Conservation (phyloP, 1,140 invertebrate species). For the Bicyclus anynana region DNA sequence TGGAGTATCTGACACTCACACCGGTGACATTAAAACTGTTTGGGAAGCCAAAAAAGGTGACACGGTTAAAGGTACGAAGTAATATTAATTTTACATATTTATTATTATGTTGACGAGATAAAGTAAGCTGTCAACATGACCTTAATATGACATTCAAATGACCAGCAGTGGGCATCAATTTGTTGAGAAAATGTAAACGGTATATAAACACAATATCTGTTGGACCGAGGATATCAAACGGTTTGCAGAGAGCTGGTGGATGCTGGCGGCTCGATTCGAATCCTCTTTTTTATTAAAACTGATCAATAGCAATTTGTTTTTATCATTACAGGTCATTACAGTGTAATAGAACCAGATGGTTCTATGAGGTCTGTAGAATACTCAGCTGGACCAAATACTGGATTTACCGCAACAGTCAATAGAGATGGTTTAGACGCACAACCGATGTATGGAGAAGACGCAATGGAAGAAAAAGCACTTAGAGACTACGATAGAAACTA, state of each 20-base stretch:
- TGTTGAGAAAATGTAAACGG: too few relatives aligned
- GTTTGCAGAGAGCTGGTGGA: too few relatives aligned
- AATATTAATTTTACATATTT: not conserved
- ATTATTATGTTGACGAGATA: not conserved
- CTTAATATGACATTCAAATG: too few relatives aligned
- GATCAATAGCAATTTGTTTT: constrained; percentile 10
- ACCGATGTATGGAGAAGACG: constrained; percentile 21
- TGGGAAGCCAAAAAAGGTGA: constrained; percentile 81
- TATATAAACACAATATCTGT: too few relatives aligned
- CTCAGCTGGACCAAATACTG: constrained; percentile 63
- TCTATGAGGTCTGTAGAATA: constrained; percentile 73
- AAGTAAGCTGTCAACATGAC: not conserved
- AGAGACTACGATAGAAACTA: constrained; percentile 57
- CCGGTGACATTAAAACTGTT: constrained; percentile 81
- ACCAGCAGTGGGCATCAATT: too few relatives aligned
- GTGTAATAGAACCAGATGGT: constrained; percentile 73
- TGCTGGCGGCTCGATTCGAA: too few relatives aligned
- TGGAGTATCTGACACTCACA: constrained; percentile 75
- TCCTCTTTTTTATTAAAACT: not conserved
- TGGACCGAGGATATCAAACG: too few relatives aligned
- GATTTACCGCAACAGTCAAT: constrained; percentile 58
- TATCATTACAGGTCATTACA: constrained; percentile 64
- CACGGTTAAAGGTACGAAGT: constrained; percentile 74
- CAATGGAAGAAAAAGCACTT: constrained; percentile 53
- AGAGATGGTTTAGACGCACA: constrained; percentile 34